These are phyloP conservation scores for Clupea harengus DNA, from an alignment of 2,113 vertebrate species.

Conservation along the genomic window DNA sequence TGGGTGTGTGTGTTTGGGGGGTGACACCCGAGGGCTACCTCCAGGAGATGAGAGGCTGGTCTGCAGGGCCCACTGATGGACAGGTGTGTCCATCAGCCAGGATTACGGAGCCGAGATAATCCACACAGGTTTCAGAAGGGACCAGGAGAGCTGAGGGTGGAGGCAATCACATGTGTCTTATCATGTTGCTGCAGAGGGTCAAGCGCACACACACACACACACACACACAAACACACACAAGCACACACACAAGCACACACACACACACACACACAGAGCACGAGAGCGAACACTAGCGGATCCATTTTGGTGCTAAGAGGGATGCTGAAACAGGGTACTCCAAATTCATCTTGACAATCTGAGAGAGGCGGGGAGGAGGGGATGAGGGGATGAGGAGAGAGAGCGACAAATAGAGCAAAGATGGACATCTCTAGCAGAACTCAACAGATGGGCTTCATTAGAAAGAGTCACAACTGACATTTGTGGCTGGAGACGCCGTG, in stretches of 20 bases:
- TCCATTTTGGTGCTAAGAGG: not conserved
- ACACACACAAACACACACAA: not conserved
- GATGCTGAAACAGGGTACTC: conserved; percentile 15
- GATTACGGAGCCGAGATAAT: not conserved
- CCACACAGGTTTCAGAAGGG: not conserved
- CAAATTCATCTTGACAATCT: not conserved
- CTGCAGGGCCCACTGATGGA: not conserved
- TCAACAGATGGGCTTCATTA: conserved; percentile 62
- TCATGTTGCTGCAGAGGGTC: conserved; percentile 10
- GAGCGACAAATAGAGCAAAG: conserved; percentile 1
- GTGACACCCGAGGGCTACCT: not conserved
- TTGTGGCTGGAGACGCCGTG: conserved; percentile 44
- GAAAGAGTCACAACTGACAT: conserved; percentile 56
- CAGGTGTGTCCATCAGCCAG: not conserved
- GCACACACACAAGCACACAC: not conserved
- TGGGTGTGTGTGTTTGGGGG: not conserved
- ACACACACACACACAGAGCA: not conserved
- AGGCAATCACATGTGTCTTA: conserved; percentile 6
- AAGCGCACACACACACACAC: not conserved
- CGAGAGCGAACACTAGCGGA: not conserved
- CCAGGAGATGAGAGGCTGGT: not conserved
- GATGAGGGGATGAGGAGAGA: not conserved
- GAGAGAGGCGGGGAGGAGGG: not conserved
- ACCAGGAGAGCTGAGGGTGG: not conserved
- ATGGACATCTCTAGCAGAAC: conserved; percentile 23